A percentile compares a stretch with the other conserved stretches of the same genome.
phyloP scores from a whole-genome alignment of 2,888 invertebrate genomes.

The Euproctis similis region DNA sequence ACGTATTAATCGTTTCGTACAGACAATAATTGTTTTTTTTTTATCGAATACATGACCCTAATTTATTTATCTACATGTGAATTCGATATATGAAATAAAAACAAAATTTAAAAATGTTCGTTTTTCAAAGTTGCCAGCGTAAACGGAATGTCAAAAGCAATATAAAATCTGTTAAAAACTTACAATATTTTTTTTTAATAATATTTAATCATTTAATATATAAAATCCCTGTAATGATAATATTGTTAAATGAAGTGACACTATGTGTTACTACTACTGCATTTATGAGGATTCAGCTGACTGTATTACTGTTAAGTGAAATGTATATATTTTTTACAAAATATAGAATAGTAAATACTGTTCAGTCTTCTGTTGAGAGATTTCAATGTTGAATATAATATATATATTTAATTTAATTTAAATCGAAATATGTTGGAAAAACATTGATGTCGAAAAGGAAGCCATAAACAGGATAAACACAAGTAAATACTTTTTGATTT shows the following conservation, averaged over 20 bases:
- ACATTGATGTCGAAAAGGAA: slow-evolving; percentile 20
- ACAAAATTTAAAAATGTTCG: slow-evolving; percentile 27
- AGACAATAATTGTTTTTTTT: slow-evolving; percentile 32
- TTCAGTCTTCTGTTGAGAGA: slow-evolving; percentile 70
- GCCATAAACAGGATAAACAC: slow-evolving; percentile 14
- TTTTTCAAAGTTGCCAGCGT: slow-evolving; percentile 28
- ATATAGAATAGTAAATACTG: slow-evolving; percentile 72
- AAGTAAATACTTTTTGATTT: slow-evolving; percentile 27
- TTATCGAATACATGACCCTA: slow-evolving; percentile 37
- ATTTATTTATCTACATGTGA: slow-evolving; percentile 23
- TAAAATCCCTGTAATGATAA: slow-evolving; percentile 76
- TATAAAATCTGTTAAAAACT: slow-evolving; percentile 59
- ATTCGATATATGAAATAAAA: slow-evolving; percentile 25
- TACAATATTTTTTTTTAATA: slow-evolving; percentile 67
- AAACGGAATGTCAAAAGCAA: slow-evolving; percentile 47
- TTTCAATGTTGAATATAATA: slow-evolving; percentile 34
- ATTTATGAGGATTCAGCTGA: slow-evolving; percentile 28
- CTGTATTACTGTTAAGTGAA: slow-evolving; percentile 50
- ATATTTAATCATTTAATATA: slow-evolving; percentile 67
- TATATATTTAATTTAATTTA: slow-evolving; percentile 29
- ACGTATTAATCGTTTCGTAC: slow-evolving; percentile 44
- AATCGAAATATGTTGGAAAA: slow-evolving; percentile 16
- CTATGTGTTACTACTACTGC: slow-evolving; percentile 34
- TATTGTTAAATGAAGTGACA: slow-evolving; percentile 70
- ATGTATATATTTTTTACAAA: slow-evolving; percentile 69